A percentile compares a stretch with the other conserved stretches of the same genome.
Evolutionary conservation across 2,113 vertebrate species (phyloP).

Genomic region (Xiphophorus maculatus): DNA sequence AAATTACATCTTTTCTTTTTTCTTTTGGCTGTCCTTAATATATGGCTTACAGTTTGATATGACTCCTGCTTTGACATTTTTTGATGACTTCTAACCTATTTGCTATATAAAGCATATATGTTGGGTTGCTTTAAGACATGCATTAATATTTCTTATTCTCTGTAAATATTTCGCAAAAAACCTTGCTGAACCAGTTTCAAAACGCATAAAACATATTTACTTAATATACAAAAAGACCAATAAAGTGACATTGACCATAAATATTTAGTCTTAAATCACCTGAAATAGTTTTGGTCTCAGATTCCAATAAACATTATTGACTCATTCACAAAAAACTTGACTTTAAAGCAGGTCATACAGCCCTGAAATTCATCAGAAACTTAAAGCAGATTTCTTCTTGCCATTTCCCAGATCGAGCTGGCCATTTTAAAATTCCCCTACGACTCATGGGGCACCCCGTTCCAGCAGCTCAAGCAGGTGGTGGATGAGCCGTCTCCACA

Average conservation of each 20-base stretch:
- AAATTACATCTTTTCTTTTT: background rate
- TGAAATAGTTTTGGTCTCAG: background rate
- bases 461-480: constrained; percentile 99
- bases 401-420: constrained; percentile 87
- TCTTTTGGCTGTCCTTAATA: background rate
- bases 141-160: background rate
- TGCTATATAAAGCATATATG: background rate
- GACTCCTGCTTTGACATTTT: too few relatives aligned
- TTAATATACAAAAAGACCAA: background rate
- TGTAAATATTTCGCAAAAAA: background rate
- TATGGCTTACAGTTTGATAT: constrained; percentile 4
- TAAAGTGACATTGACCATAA: background rate
- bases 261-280: too few relatives aligned
- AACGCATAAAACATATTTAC: background rate
- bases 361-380: background rate
- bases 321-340: background rate
- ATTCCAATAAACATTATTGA: background rate
- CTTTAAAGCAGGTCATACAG: background rate
- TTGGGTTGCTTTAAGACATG: background rate
- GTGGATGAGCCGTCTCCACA: constrained; percentile 96
- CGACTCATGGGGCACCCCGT: constrained; percentile 96
- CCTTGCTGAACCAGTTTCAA: background rate
- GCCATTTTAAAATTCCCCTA: constrained; percentile 97
- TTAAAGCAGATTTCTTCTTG: background rate
- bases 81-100: too few relatives aligned